phyloP scores from a whole-genome alignment of 2,888 invertebrate species.

The Germaria angustata region DNA sequence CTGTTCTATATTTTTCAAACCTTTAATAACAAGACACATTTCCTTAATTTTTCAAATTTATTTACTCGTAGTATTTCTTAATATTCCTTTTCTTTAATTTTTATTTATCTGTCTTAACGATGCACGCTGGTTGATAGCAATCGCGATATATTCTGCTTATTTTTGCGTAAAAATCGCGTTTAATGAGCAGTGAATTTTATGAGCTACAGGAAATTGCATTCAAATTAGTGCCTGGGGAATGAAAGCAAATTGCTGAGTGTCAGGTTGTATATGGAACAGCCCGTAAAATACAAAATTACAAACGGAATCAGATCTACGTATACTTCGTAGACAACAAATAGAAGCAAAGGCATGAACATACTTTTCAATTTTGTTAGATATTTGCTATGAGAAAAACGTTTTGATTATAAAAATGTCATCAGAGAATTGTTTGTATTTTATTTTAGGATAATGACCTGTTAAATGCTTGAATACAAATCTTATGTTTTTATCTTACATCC shows the following conservation, averaged over 20 bases:
- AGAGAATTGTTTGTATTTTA: constrained; percentile 1
- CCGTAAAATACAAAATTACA: constrained; percentile 19
- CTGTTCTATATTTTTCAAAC: no score
- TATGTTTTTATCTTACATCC: background rate
- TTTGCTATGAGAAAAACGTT: constrained; percentile 7
- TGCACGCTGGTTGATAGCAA: constrained; percentile 18
- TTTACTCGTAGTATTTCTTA: background rate
- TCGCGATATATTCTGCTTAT: constrained; percentile 40
- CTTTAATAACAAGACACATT: background rate
- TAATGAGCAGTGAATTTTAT: constrained; percentile 66
- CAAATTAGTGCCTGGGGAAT: constrained; percentile 64
- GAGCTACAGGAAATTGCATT: constrained; percentile 63
- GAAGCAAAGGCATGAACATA: background rate
- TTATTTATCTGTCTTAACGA: constrained; percentile 45
- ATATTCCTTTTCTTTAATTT: background rate
- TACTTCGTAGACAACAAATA: constrained; percentile 1
- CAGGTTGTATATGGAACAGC: constrained; percentile 27
- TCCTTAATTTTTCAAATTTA: background rate
- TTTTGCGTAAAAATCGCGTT: constrained; percentile 55
- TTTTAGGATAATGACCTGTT: constrained; percentile 30
- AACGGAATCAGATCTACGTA: background rate
- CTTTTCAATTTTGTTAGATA: constrained; percentile 41
- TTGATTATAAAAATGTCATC: constrained; percentile 30
- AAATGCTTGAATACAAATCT: background rate
- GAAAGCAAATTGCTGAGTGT: constrained; percentile 57